These are phyloP conservation scores for Tychaedon coryphoeus DNA, from an alignment of 2,113 vertebrate genomes.

Conservation along the genomic window DNA sequence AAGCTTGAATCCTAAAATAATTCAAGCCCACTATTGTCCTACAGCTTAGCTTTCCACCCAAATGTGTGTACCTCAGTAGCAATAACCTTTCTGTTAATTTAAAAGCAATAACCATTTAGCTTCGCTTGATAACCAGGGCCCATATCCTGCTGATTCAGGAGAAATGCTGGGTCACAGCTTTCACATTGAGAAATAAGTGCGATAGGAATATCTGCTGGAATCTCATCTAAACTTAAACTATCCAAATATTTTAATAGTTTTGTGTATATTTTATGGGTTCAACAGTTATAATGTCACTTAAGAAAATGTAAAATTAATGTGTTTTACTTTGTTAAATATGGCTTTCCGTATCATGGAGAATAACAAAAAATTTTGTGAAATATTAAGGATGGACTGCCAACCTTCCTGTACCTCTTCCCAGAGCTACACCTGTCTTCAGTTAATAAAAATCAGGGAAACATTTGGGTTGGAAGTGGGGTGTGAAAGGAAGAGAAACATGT, in stretches of 20 bases:
- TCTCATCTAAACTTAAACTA: background rate
- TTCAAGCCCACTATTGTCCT: background rate
- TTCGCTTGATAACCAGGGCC: background rate
- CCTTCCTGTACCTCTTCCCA: background rate
- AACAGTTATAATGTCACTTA: conserved; percentile 2
- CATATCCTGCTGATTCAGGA: background rate
- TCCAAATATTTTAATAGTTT: background rate
- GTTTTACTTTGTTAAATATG: conserved; percentile 29
- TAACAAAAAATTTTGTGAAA: conserved; percentile 18
- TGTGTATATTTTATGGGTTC: background rate
- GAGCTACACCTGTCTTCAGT: background rate
- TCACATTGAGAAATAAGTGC: background rate
- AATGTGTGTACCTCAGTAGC: background rate
- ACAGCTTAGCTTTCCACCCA: background rate
- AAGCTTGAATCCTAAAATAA: background rate
- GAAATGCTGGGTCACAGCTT: background rate
- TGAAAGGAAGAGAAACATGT: conserved; percentile 48
- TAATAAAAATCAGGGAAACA: background rate
- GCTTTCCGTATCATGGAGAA: background rate
- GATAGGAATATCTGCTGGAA: background rate
- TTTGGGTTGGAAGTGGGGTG: background rate
- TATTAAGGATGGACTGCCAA: background rate
- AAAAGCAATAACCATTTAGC: background rate
- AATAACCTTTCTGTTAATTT: background rate
- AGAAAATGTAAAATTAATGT: conserved; percentile 50